Evolutionary conservation across 2,113 vertebrate genomes (phyloP), one percentile per base, ranked within the genome.

Genomic region (Gymnocephalus cernua): DNA sequence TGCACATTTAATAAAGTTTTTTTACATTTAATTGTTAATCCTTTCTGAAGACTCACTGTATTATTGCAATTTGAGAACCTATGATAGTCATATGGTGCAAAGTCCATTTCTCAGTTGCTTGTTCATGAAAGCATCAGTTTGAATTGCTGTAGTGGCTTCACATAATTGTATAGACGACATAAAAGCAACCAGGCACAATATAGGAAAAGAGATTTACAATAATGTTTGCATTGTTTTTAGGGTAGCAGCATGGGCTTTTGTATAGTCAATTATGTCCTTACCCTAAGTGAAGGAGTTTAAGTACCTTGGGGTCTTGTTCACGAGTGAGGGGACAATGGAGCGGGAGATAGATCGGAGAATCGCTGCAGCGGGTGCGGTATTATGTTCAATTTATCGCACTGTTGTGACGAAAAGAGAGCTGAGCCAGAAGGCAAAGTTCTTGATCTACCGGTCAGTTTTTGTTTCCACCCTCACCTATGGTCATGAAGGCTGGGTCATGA

Each of bases 1-100:
- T 66, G 69, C 66, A 82, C 29, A 29, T 48, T 72, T 74, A 18
- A 35, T 71, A 23, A n/a, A n/a, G n/a, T n/a, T n/a, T n/a, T n/a
- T n/a, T n/a, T 21, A 0, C 23, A 54, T 75, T 32, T 21, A 69
- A 77, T 27, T 21, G 32, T 68, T 61, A 10, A 27, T 74, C 27
- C 35, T 79, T 38, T 51, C 45, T 11, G 45, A 70, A 51, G 58
- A 85, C 35, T 59, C 59, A 58, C 25, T 61, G 23, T 38, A 50
- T 15, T 48, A 50, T 11, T 27, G 61, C 35, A 54, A n/a, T 74
- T 38, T 73, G 45, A 54, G 53, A 35, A 27, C 23, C 32, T 29
- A 2, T 54, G 19, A 47, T 13, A 48, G 59, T 59, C 16, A 9
- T 45, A 16, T 29, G n/a, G 27, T 59, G 56, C 21, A 67, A 45